Conservation (phyloP, 2,113 vertebrate species). For the Todiramphus saurophagus region DNA sequence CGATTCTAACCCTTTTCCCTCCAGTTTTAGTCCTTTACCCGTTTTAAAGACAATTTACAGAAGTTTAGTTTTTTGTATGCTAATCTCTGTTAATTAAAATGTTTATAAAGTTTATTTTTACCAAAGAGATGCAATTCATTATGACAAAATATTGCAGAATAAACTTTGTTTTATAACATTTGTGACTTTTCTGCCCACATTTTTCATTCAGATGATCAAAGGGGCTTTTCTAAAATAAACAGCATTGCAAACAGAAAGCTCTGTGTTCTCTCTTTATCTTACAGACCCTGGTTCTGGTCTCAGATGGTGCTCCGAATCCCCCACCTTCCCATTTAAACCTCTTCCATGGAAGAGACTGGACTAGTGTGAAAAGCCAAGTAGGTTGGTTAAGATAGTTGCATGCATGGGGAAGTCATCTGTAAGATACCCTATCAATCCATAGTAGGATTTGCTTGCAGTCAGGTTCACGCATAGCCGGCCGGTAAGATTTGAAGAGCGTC, state of each 20-base stretch:
- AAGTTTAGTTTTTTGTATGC: slow-evolving; percentile 98
- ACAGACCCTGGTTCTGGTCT: not conserved
- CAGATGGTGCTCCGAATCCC: not conserved
- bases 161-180: slow-evolving; percentile 93
- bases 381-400: not conserved
- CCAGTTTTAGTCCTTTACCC: slow-evolving; percentile 64
- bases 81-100: slow-evolving; percentile 99
- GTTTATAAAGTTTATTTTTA: slow-evolving; percentile 99
- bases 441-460: not conserved
- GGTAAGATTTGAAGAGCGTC: not conserved
- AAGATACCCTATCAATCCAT: not conserved
- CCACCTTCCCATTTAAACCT: not conserved
- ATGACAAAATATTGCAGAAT: slow-evolving; percentile 98
- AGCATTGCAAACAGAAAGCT: slow-evolving; percentile 45
- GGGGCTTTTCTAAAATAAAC: slow-evolving; percentile 70
- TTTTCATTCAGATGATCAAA: slow-evolving; percentile 63
- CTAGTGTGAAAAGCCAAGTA: not conserved
- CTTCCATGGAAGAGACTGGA: not conserved
- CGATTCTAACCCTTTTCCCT: slow-evolving; percentile 68
- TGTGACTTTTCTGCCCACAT: slow-evolving; percentile 65
- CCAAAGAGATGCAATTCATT: slow-evolving; percentile 99
- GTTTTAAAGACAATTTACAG: slow-evolving; percentile 79
- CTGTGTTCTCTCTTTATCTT: slow-evolving; percentile 57
- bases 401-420: not conserved
- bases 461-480: not conserved